A percentile compares a stretch with the other conserved stretches of the same genome.
These are phyloP conservation scores for Formica selysi DNA, from an alignment of 1,140 invertebrate species.

Conservation along the genomic window DNA sequence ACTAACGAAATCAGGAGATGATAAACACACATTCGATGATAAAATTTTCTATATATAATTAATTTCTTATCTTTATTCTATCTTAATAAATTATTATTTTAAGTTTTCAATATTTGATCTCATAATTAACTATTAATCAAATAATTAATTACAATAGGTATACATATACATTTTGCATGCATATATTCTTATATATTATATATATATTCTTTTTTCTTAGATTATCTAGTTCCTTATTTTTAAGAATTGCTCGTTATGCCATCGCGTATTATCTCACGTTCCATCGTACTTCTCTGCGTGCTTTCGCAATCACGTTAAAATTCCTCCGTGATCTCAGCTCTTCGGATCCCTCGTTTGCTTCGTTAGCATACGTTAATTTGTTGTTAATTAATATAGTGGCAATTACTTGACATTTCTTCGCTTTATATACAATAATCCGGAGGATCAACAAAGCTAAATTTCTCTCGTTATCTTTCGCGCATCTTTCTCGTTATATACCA, in stretches of 20 bases:
- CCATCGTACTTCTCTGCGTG: constrained; percentile 39
- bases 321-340: constrained; percentile 20
- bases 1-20: constrained; percentile 13
- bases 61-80: not conserved
- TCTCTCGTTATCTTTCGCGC: constrained; percentile 70
- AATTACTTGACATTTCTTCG: constrained; percentile 56
- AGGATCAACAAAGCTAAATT: constrained; percentile 58
- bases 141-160: not conserved
- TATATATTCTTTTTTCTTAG: not conserved
- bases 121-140: not conserved
- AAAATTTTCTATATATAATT: not conserved
- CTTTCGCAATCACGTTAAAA: constrained; percentile 45
- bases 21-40: not conserved
- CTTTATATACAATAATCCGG: constrained; percentile 34
- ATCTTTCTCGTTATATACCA: constrained; percentile 59
- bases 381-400: constrained; percentile 64
- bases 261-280: constrained; percentile 52
- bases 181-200: too few relatives aligned
- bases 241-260: constrained; percentile 13
- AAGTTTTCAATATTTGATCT: not conserved
- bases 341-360: constrained; percentile 21
- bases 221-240: constrained; percentile 42
- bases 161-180: not conserved
- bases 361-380: constrained; percentile 58
- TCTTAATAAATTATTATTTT: not conserved